Evolutionary conservation across 2,113 vertebrate species (phyloP).

Genomic region (Chloebia gouldiae): DNA sequence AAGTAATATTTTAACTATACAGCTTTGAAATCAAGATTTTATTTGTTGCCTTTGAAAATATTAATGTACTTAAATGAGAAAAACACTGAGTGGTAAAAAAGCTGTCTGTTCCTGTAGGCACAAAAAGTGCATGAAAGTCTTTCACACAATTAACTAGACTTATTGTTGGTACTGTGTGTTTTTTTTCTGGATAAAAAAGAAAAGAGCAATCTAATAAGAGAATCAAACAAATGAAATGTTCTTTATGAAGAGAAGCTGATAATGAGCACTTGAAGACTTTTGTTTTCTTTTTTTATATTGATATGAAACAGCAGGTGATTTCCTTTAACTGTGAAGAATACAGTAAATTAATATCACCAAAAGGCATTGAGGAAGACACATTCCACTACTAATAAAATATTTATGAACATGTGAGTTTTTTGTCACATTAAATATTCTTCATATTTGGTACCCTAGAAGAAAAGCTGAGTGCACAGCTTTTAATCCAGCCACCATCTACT

Average conservation of each 20-base stretch:
- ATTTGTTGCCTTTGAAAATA: slow-evolving; percentile 25
- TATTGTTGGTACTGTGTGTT: background rate
- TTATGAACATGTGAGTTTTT: slow-evolving; percentile 32
- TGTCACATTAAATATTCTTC: slow-evolving; percentile 36
- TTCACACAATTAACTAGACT: slow-evolving; percentile 14
- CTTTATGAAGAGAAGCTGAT: background rate
- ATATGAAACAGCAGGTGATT: slow-evolving; percentile 45
- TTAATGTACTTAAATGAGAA: slow-evolving; percentile 14
- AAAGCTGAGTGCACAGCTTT: background rate
- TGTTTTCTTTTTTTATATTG: background rate
- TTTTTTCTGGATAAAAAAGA: background rate
- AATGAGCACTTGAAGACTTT: slow-evolving; percentile 27
- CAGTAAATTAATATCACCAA: slow-evolving; percentile 46
- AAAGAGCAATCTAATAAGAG: background rate
- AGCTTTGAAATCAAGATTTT: slow-evolving; percentile 21
- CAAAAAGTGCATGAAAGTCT: background rate
- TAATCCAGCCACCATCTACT: slow-evolving; percentile 5
- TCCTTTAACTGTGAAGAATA: slow-evolving; percentile 1
- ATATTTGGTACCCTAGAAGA: background rate
- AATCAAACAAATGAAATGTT: slow-evolving; percentile 6
- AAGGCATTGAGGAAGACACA: slow-evolving; percentile 3
- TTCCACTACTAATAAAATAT: slow-evolving; percentile 50
- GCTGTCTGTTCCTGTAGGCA: background rate
- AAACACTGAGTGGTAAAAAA: background rate
- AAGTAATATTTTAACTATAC: background rate